Conservation (phyloP, 2,113 vertebrate genomes). For the Okapia johnstoni region DNA sequence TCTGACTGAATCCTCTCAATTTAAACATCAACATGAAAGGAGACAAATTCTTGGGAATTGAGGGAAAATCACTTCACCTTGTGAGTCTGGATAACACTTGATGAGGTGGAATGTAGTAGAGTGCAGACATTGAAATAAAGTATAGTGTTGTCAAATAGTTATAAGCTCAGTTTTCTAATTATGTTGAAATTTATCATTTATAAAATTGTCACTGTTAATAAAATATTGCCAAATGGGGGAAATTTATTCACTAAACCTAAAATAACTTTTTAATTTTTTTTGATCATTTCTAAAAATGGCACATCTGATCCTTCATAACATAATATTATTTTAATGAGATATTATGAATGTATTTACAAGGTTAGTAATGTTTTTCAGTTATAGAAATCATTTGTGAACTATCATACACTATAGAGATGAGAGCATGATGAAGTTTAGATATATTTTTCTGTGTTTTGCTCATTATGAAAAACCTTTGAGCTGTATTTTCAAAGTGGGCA, state of each 20-base stretch:
- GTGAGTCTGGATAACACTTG: background rate
- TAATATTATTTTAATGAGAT: background rate
- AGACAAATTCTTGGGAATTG: background rate
- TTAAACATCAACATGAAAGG: background rate
- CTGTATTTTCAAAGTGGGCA: background rate
- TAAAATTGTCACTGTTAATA: background rate
- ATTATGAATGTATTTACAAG: conserved; percentile 1
- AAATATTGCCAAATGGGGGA: background rate
- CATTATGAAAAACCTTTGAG: conserved; percentile 29
- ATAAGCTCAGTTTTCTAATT: background rate
- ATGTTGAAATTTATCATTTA: background rate
- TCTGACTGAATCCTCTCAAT: background rate
- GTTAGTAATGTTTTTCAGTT: conserved; percentile 24
- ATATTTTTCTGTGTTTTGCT: background rate
- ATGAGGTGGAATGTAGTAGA: background rate
- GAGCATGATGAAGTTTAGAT: conserved; percentile 2
- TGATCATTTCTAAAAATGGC: conserved; percentile 20
- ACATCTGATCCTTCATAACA: background rate
- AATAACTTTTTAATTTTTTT: background rate
- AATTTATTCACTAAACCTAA: background rate
- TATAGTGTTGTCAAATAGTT: background rate
- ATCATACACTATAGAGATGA: background rate
- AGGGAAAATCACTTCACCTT: background rate
- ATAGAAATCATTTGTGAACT: background rate
- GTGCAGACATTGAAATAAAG: background rate